A percentile compares a stretch with the other conserved stretches of the same genome.
phyloP scores from a whole-genome alignment of 2,113 vertebrate species.

The Accipiter virgatus region DNA sequence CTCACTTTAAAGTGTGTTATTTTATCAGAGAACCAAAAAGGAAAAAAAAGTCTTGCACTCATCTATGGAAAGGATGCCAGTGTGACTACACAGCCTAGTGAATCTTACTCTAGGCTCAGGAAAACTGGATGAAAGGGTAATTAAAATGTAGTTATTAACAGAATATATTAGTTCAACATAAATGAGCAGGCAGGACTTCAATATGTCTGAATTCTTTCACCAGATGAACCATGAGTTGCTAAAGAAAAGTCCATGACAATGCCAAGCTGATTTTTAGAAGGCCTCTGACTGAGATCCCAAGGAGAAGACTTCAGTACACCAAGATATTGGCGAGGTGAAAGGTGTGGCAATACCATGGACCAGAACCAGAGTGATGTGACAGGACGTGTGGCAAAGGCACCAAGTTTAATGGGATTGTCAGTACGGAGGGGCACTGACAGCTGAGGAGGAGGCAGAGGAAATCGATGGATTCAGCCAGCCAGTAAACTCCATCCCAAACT shows the following conservation, averaged over 20 bases:
- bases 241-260: not conserved
- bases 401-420: not conserved
- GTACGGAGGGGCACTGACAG: not conserved
- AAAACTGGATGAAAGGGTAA: not conserved
- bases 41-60: not conserved
- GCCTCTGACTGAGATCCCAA: not conserved
- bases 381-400: not conserved
- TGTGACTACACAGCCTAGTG: not conserved
- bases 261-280: not conserved
- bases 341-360: rapidly evolving
- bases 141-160: not conserved
- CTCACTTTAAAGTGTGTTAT: not conserved
- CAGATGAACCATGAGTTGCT: not conserved
- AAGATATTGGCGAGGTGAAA: not conserved
- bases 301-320: not conserved
- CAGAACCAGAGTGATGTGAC: not conserved
- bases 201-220: not conserved
- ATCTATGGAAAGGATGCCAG: not conserved
- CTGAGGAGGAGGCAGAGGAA: not conserved
- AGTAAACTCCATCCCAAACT: not conserved
- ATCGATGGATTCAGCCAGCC: not conserved
- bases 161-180: not conserved
- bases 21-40: not conserved
- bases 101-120: not conserved
- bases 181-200: not conserved